Evolutionary conservation across 2,113 vertebrate genomes (phyloP).

Genomic region (Carassius gibelio): DNA sequence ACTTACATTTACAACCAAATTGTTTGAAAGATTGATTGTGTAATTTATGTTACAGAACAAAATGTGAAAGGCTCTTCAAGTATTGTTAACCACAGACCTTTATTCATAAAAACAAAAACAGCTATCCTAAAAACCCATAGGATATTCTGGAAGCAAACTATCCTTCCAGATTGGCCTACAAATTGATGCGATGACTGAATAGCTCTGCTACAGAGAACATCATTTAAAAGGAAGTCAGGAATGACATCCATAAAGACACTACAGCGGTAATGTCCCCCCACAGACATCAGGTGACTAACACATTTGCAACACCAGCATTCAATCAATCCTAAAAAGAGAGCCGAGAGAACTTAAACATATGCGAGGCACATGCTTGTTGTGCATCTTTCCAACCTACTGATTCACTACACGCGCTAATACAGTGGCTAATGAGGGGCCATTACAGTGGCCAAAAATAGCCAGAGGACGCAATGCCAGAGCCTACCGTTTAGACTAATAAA

Average conservation of each 20-base stretch:
- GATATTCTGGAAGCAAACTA: background rate
- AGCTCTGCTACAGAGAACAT: background rate
- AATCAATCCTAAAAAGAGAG: background rate
- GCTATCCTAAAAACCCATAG: background rate
- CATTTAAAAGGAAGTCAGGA: background rate
- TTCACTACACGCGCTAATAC: conserved; percentile 63
- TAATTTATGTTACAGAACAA: background rate
- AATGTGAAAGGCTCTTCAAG: background rate
- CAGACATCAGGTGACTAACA: background rate
- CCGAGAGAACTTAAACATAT: background rate
- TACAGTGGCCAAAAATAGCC: conserved; percentile 63
- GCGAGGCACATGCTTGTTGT: conserved; percentile 34
- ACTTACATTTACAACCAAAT: background rate
- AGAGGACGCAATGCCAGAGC: conserved; percentile 23
- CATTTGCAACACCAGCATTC: background rate
- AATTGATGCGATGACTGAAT: background rate
- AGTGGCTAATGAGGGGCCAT: conserved; percentile 62
- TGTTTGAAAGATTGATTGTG: background rate
- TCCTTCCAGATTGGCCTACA: background rate
- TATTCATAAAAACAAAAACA: background rate
- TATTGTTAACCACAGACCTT: background rate
- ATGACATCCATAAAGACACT: background rate
- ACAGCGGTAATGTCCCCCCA: background rate
- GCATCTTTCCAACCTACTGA: conserved; percentile 47
- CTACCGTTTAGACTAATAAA: conserved; percentile 46